A percentile compares a stretch with the other conserved stretches of the same genome.
These are phyloP conservation scores for Sarcophilus harrisii DNA, from an alignment of 2,797 vertebrate species.

Conservation along the genomic window DNA sequence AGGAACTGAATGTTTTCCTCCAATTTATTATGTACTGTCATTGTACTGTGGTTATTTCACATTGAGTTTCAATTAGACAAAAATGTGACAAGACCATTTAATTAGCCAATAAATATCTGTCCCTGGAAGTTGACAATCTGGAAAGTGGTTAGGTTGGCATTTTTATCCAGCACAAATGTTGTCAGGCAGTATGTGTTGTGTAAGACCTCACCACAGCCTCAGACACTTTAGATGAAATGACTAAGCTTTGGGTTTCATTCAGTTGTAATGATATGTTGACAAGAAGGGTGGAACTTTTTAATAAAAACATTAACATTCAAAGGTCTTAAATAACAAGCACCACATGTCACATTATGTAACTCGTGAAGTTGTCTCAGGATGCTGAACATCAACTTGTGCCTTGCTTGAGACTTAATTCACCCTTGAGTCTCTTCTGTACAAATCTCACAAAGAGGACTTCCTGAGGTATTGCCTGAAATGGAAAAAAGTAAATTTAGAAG, in stretches of 20 bases:
- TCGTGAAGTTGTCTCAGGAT: conserved; percentile 47
- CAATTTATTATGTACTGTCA: conserved; percentile 34
- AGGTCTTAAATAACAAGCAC: conserved; percentile 65
- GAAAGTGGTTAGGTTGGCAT: conserved; percentile 85
- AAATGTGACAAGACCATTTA: conserved; percentile 85
- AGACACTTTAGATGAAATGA: conserved; percentile 57
- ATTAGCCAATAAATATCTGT: conserved; percentile 86
- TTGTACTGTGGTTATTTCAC: conserved; percentile 39
- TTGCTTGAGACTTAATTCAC: conserved; percentile 67
- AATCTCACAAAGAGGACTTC: conserved; percentile 65
- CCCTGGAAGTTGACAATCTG: conserved; percentile 81
- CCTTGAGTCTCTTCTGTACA: conserved; percentile 58
- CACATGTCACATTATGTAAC: conserved; percentile 64
- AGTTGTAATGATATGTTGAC: conserved; percentile 60
- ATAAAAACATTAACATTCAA: conserved; percentile 62
- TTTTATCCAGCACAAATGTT: conserved; percentile 79
- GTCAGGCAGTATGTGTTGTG: conserved; percentile 77
- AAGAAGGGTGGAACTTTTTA: conserved; percentile 72
- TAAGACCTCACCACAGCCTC: conserved; percentile 74
- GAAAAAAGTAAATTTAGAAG: conserved; percentile 67
- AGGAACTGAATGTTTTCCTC: conserved; percentile 51
- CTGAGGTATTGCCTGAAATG: conserved; percentile 67
- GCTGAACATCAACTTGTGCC: conserved; percentile 14
- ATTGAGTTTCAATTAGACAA: conserved; percentile 71
- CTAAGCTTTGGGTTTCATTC: conserved; percentile 73